Evolutionary conservation across 2,113 vertebrate genomes (phyloP).

Genomic region (Crotalus viridis): DNA sequence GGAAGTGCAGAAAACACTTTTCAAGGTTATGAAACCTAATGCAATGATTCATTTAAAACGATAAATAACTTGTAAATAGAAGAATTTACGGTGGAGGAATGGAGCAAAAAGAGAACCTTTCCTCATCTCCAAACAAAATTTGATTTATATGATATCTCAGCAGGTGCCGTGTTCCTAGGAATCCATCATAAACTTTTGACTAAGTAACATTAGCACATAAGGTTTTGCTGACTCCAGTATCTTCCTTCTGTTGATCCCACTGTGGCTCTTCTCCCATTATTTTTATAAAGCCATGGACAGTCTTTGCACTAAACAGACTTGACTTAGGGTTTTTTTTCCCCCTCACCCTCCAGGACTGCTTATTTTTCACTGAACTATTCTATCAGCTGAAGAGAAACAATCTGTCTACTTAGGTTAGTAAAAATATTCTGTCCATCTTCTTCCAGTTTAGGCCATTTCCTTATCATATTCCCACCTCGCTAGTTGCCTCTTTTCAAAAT

Average conservation of each 20-base stretch:
- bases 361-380: neutral
- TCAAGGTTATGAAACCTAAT: neutral
- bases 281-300: neutral
- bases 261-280: neutral
- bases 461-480: neutral
- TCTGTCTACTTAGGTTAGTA: neutral
- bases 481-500: neutral
- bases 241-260: neutral
- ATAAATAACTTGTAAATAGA: neutral
- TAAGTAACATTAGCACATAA: neutral
- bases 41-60: neutral
- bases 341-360: neutral
- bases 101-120: neutral
- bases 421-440: neutral
- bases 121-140: neutral
- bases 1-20: neutral
- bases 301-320: neutral
- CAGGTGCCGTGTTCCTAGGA: neutral
- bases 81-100: neutral
- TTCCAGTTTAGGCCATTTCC: neutral
- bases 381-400: neutral
- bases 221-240: neutral
- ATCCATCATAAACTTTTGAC: neutral
- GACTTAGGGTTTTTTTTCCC: too few relatives aligned
- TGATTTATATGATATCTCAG: neutral